A percentile compares a stretch with the other conserved stretches of the same genome.
phyloP scores from a whole-genome alignment of 37 sponge, comb jelly and placozoan species.

The Agelas oroides region DNA sequence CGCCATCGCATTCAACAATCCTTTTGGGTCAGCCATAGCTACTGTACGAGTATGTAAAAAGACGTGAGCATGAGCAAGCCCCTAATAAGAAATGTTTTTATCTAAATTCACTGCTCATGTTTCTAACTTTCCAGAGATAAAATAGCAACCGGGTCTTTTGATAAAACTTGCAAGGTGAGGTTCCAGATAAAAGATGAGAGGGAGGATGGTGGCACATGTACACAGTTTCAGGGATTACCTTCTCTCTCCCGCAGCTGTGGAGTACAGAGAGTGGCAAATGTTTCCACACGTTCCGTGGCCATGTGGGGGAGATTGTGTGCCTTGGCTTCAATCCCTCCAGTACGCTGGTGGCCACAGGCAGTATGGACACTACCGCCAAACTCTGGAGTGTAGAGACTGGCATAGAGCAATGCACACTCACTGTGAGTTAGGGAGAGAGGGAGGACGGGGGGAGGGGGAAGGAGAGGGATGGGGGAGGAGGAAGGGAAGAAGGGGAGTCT shows the following conservation, averaged over 20 bases:
- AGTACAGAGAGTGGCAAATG: conserved; percentile 91
- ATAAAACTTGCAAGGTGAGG: conserved; percentile 89
- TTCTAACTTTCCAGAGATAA: conserved; percentile 77
- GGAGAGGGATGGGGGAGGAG: too few species aligned
- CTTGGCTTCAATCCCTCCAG: conserved; percentile 92
- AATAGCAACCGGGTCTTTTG: conserved; percentile 98
- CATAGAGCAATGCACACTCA: conserved; percentile 76
- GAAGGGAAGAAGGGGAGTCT: too few species aligned
- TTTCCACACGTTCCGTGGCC: conserved; percentile 93
- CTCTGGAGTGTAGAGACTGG: conserved; percentile 92
- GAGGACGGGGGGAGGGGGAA: too few species aligned
- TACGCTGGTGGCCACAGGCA: conserved; percentile 90
- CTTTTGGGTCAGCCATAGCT: conserved; percentile 90
- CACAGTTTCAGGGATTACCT: too few species aligned
- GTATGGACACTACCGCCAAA: conserved; percentile 97
- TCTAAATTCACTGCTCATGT: background rate
- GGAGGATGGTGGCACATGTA: too few species aligned
- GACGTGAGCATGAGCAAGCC: too few species aligned
- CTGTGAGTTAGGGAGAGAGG: conserved; percentile 34
- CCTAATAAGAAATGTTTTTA: background rate
- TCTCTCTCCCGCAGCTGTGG: conserved; percentile 76
- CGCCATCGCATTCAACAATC: conserved; percentile 98
- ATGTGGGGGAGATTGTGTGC: conserved; percentile 95
- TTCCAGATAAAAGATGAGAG: too few species aligned
- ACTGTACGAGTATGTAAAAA: background rate